Evolutionary conservation across 2,797 vertebrate genomes (phyloP), one percentile per base, ranked within the genome.

Genomic region (Salarias fasciatus): DNA sequence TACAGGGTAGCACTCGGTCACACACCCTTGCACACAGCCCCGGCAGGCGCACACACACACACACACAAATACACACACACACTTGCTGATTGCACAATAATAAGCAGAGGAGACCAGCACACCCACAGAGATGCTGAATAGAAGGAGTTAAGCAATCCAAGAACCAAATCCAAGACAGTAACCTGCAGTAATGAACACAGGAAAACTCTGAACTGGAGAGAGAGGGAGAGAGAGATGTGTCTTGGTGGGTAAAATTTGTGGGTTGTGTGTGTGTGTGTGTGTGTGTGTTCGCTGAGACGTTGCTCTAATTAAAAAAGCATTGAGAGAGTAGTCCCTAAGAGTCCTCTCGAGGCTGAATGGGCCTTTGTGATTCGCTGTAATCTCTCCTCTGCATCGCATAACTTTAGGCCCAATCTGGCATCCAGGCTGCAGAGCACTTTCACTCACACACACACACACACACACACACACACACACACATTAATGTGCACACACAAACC

Each of bases 321-420:
- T 89, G 78, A 85, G 79, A 85, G 83, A 80, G 74, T 81, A 79
- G 81, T 83, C 75, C 54, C 62, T 65, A 69, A 84, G 79, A 87
- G 86, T 85, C 79, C 79, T 84, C 85, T 86, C 69, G 69, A 77
- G 72, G 61, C 74, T 92, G 82, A 94, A 91, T 89, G 64, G 79
- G 75, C 66, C 90, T 88, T 88, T 92, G 89, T 91, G 83, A 85
- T 74, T 84, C 8, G 59, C 38, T 70, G 83, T 89, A 91, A 91
- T 91, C 88, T 90, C 84, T 72, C 63, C 72, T 75, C 78, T 85
- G 67, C 78, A 87, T 88, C 85, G 54, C 86, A 90, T 85, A 88
- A 86, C 84, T 85, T 72, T 53, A 50, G 66, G 64, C 64, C 73
- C 75, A 83, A 83, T 83, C 73, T 86, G 80, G 88, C 79, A 82